Conservation (phyloP, 2,888 invertebrate species). For the Limnephilus marmoratus region DNA sequence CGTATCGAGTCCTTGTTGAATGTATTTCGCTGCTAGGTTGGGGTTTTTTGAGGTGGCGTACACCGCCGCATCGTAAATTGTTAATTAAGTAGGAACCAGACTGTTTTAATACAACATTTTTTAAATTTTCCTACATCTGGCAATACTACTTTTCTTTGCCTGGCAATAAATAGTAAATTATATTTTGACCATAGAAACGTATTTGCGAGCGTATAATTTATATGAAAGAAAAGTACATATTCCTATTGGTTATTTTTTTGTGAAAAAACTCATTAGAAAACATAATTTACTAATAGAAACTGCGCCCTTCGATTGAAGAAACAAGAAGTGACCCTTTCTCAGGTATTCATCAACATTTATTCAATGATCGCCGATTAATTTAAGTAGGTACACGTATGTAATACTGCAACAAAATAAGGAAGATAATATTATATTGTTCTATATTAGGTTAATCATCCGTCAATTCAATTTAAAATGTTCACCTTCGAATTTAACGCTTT, state of each 20-base stretch:
- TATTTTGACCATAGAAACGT: constrained; percentile 14
- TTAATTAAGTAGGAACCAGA: neutral
- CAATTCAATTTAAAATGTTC: neutral
- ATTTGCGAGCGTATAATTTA: neutral
- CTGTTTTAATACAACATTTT: neutral
- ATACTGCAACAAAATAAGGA: constrained; percentile 6
- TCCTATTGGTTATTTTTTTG: constrained; percentile 6
- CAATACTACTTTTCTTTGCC: neutral
- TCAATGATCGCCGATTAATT: neutral
- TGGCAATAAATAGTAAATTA: neutral
- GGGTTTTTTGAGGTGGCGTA: no score
- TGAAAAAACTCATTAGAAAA: constrained; percentile 16
- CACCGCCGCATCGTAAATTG: neutral
- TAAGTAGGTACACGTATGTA: constrained; percentile 7
- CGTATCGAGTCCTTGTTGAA: no score
- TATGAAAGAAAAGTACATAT: no score
- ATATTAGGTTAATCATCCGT: constrained; percentile 37
- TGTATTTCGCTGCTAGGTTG: no score
- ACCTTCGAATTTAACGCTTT: neutral
- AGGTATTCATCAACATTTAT: neutral
- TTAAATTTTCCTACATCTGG: neutral
- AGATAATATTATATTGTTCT: constrained; percentile 13
- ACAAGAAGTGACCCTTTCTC: constrained; percentile 3
- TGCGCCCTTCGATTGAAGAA: neutral
- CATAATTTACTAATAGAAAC: neutral